These are phyloP conservation scores for Alces alces DNA, from an alignment of 2,113 vertebrate genomes.

Conservation along the genomic window DNA sequence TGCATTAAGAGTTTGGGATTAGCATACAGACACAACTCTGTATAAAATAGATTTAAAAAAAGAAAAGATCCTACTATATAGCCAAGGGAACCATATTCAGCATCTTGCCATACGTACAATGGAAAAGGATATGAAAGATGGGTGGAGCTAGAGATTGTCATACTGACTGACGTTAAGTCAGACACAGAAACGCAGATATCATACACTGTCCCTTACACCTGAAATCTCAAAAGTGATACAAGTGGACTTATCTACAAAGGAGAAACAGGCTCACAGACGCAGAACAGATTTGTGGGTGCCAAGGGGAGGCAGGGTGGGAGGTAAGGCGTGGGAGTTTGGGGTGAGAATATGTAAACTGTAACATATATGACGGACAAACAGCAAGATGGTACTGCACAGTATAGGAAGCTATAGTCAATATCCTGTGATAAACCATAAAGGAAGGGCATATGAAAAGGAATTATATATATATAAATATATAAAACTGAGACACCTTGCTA, in stretches of 20 bases:
- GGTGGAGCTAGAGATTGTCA: neutral
- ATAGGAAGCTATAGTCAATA: neutral
- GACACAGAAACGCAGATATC: neutral
- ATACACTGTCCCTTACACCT: accelerated
- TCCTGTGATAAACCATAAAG: neutral
- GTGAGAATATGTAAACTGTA: accelerated
- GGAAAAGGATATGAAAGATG: neutral
- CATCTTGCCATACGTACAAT: neutral
- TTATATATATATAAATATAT: accelerated
- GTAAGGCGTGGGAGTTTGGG: neutral
- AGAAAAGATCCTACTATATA: neutral
- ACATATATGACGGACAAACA: accelerated
- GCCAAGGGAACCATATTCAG: neutral
- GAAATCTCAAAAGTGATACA: neutral
- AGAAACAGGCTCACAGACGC: accelerated
- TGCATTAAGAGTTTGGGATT: neutral
- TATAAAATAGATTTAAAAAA: neutral
- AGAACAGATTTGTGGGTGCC: neutral
- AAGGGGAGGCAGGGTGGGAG: accelerated
- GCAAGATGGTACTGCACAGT: accelerated
- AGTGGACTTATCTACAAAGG: neutral
- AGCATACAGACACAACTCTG: neutral
- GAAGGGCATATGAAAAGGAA: neutral
- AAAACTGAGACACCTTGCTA: neutral
- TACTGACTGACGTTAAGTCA: neutral